phyloP scores from a whole-genome alignment of 2,888 invertebrate species.

The Rhyacophila evoluta region DNA sequence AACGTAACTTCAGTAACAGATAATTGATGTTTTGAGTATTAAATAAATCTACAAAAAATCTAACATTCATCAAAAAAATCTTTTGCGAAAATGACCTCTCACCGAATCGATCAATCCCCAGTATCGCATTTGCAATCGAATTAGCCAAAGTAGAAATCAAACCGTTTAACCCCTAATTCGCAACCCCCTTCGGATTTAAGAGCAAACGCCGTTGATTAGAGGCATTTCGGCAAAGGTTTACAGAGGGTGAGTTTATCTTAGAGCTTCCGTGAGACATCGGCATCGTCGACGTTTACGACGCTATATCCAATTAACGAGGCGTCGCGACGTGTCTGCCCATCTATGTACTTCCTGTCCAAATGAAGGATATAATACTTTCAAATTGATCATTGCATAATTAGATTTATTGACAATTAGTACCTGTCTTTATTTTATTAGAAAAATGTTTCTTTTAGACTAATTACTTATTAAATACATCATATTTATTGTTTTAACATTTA shows the following conservation, averaged over 20 bases:
- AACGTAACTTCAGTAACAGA: too few relatives aligned
- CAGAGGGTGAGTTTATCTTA: constrained; percentile 24
- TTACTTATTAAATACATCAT: too few relatives aligned
- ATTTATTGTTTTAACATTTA: too few relatives aligned
- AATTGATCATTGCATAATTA: too few relatives aligned
- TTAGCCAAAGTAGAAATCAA: constrained; percentile 21
- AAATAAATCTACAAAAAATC: too few relatives aligned
- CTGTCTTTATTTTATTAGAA: too few relatives aligned
- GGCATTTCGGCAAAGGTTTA: constrained; percentile 9
- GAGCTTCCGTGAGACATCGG: constrained; percentile 9
- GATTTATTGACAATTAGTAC: too few relatives aligned
- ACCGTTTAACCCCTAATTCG: constrained; percentile 21
- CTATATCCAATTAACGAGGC: constrained; percentile 13
- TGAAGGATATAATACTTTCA: not conserved
- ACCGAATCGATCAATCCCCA: constrained; percentile 1
- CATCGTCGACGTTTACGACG: not conserved
- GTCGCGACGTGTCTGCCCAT: constrained; percentile 3
- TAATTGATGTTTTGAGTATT: too few relatives aligned
- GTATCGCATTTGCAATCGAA: constrained; percentile 13
- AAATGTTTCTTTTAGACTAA: too few relatives aligned
- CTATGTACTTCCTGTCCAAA: constrained; percentile 1
- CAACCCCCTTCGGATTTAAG: constrained; percentile 15
- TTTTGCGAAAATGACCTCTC: not conserved
- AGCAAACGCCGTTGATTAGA: constrained; percentile 18
- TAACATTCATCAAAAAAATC: not conserved